phyloP scores from a whole-genome alignment of 2,888 invertebrate species.

The Silvanus unidentatus region DNA sequence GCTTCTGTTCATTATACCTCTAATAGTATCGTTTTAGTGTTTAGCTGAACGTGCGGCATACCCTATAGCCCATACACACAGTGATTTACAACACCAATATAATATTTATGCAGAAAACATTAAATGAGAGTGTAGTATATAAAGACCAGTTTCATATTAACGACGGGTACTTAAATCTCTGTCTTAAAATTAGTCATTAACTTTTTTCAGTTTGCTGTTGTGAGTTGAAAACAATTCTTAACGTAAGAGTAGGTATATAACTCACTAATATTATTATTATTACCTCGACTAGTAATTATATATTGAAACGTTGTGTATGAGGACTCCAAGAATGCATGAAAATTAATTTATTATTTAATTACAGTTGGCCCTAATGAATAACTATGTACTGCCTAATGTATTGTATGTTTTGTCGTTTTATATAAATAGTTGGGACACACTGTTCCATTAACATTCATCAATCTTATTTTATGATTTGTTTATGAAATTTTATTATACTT shows the following conservation, averaged over 20 bases:
- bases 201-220: conserved; percentile 32
- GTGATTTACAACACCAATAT: conserved; percentile 34
- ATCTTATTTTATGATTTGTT: conserved; percentile 6
- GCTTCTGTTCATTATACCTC: not conserved
- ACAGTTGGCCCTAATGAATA: not conserved
- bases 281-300: not conserved
- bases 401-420: conserved; percentile 2
- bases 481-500: not conserved
- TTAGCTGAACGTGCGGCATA: conserved; percentile 12
- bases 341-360: conserved; percentile 5
- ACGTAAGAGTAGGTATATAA: not conserved
- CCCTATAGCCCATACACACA: not conserved
- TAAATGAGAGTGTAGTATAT: conserved; percentile 37
- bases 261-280: not conserved
- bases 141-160: conserved; percentile 41
- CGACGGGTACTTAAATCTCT: conserved; percentile 40
- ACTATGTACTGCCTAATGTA: too few species aligned
- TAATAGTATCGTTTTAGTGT: not conserved
- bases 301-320: conserved; percentile 4
- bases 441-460: conserved; percentile 2
- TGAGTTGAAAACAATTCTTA: conserved; percentile 2
- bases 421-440: not conserved
- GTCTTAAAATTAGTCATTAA: conserved; percentile 45
- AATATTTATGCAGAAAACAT: conserved; percentile 37
- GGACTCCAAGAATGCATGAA: conserved; percentile 1